Evolutionary conservation across 2,888 invertebrate genomes (phyloP).

Genomic region (Noctua comes): DNA sequence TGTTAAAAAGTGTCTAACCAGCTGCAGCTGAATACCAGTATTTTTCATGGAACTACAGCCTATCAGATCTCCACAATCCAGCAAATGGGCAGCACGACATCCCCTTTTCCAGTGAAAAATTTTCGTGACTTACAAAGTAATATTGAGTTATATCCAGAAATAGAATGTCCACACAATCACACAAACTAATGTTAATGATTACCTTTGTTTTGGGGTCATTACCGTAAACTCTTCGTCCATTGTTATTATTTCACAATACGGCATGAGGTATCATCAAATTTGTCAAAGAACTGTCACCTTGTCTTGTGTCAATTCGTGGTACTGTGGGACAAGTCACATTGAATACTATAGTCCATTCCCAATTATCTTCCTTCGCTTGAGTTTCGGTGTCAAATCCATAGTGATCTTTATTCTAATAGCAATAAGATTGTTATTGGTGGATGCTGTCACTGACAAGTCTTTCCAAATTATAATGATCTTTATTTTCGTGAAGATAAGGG

Average conservation of each 20-base stretch:
- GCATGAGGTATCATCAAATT: slow-evolving; percentile 37
- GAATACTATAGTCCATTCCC: not conserved
- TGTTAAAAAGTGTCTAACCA: not conserved
- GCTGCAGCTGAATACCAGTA: not conserved
- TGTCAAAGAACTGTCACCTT: slow-evolving; percentile 52
- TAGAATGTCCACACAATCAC: slow-evolving; percentile 19
- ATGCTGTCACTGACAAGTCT: not conserved
- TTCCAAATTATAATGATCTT: not conserved
- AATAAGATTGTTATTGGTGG: not conserved
- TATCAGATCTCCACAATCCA: not conserved
- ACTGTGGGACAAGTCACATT: slow-evolving; percentile 20
- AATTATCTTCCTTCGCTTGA: not conserved
- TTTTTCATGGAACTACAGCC: not conserved
- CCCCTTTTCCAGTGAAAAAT: not conserved
- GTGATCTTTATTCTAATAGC: not conserved
- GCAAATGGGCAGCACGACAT: too few relatives aligned
- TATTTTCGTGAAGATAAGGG: not conserved
- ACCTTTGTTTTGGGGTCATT: slow-evolving; percentile 58
- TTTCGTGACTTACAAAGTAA: not conserved
- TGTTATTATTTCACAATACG: slow-evolving; percentile 56
- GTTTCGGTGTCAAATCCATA: not conserved
- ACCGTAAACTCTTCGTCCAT: slow-evolving; percentile 52
- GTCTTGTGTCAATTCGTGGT: slow-evolving; percentile 50
- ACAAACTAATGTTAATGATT: slow-evolving; percentile 53
- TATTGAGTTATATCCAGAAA: slow-evolving; percentile 36